A percentile compares a stretch with the other conserved stretches of the same genome.
Evolutionary conservation across 1,140 invertebrate species (phyloP).

Genomic region (Probaryconus sp.): DNA sequence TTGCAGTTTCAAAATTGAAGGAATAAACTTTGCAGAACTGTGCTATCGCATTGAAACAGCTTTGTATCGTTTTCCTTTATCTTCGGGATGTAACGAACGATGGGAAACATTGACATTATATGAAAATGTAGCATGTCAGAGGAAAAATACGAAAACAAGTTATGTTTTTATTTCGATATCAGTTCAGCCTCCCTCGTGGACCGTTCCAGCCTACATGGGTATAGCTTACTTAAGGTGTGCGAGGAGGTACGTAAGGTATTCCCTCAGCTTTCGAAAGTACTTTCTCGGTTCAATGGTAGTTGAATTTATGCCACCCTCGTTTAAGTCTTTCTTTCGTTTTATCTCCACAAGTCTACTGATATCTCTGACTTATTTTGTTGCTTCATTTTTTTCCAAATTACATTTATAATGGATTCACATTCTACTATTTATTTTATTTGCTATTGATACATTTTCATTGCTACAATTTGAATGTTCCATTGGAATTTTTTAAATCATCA

Average conservation of each 20-base stretch:
- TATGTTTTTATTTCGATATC: conserved; percentile 42
- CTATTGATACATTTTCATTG: too few relatives aligned
- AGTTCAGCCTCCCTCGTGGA: conserved; percentile 24
- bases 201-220: conserved; percentile 21
- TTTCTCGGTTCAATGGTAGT: conserved; percentile 56
- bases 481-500: too few relatives aligned
- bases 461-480: too few relatives aligned
- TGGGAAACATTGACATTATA: conserved; percentile 10
- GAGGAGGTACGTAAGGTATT: conserved; percentile 55
- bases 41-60: conserved; percentile 5
- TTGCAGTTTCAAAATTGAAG: too few relatives aligned
- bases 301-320: conserved; percentile 58
- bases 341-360: conserved; percentile 15
- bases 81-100: conserved; percentile 5
- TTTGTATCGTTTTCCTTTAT: conserved; percentile 8
- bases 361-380: conserved; percentile 8
- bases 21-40: conserved; percentile 14
- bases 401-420: too few relatives aligned
- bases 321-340: conserved; percentile 38
- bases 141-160: conserved; percentile 20
- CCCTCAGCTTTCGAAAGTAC: conserved; percentile 49
- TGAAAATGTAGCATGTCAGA: conserved; percentile 19
- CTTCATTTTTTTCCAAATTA: conserved; percentile 10
- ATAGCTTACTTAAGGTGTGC: conserved; percentile 19
- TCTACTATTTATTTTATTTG: too few relatives aligned